Evolutionary conservation across 2,797 vertebrate genomes (phyloP).

Genomic region (Pipistrellus pygmaeus): DNA sequence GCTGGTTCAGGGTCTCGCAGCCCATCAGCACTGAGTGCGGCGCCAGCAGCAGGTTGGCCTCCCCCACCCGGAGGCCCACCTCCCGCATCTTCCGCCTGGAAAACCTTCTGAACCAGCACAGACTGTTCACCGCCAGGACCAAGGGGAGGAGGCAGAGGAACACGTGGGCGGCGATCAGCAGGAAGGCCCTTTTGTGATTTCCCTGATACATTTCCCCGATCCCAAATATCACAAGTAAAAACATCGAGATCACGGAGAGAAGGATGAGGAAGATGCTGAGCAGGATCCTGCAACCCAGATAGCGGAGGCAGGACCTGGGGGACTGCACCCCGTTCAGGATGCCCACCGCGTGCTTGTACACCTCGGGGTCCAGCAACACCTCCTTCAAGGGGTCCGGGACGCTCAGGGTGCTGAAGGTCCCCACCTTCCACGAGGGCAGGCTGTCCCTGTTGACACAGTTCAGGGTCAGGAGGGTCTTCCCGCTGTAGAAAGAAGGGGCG

Average conservation of each 20-base stretch:
- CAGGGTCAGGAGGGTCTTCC: constrained; percentile 84
- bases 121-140: rapidly evolving
- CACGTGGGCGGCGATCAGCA: rapidly evolving
- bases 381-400: constrained; percentile 66
- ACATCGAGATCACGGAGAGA: rapidly evolving
- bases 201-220: rapidly evolving
- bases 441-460: constrained; percentile 79
- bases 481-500: constrained; percentile 83
- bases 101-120: constrained; percentile 35
- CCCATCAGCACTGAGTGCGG: constrained; percentile 81
- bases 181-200: neutral
- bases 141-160: neutral
- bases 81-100: constrained; percentile 48
- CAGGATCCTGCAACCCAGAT: neutral
- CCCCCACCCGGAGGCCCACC: constrained; percentile 68
- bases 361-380: constrained; percentile 78
- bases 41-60: constrained; percentile 80
- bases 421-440: constrained; percentile 76
- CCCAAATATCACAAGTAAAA: rapidly evolving
- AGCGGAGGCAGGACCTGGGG: constrained; percentile 65
- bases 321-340: constrained; percentile 82
- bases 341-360: constrained; percentile 80
- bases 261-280: neutral
- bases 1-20: constrained; percentile 75
- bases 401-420: constrained; percentile 81